Percentiles rank a stretch among this genome's conserved stretches.
These are phyloP conservation scores for Lophius americanus DNA, from an alignment of 2,797 vertebrate genomes.

Conservation along the genomic window DNA sequence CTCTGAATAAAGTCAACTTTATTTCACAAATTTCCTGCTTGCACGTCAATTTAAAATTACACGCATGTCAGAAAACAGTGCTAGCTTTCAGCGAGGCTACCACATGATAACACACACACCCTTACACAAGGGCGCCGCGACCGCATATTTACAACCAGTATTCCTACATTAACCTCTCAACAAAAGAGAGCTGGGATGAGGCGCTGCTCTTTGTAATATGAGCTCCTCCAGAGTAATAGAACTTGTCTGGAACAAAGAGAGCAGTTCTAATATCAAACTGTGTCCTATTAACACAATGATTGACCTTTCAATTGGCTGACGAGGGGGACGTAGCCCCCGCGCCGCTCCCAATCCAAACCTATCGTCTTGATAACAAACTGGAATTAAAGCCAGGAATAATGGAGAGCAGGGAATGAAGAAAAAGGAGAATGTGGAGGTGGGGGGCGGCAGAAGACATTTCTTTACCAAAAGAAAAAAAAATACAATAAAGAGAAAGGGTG, in stretches of 20 bases:
- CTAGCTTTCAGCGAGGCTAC: not conserved
- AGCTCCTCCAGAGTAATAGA: slow-evolving; percentile 67
- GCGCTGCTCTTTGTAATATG: slow-evolving; percentile 58
- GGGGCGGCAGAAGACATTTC: slow-evolving; percentile 37
- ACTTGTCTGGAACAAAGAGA: slow-evolving; percentile 68
- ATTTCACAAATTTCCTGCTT: not conserved
- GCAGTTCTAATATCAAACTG: slow-evolving; percentile 64
- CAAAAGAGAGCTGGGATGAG: slow-evolving; percentile 47
- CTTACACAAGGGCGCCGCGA: slow-evolving; percentile 51
- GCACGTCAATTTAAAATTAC: not conserved
- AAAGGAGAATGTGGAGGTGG: slow-evolving; percentile 17
- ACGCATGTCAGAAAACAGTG: not conserved
- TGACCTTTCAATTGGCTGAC: slow-evolving; percentile 69
- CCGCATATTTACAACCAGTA: slow-evolving; percentile 44
- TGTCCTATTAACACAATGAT: slow-evolving; percentile 65
- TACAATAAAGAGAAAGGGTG: slow-evolving; percentile 29
- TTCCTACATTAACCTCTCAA: slow-evolving; percentile 52
- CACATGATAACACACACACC: slow-evolving; percentile 37
- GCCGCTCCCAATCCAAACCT: slow-evolving; percentile 33
- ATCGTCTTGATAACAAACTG: slow-evolving; percentile 57
- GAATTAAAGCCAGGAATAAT: slow-evolving; percentile 61
- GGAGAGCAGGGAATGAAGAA: slow-evolving; percentile 28
- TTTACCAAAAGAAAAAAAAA: slow-evolving; percentile 7
- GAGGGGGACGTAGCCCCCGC: slow-evolving; percentile 27
- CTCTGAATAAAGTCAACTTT: not conserved